Conservation (phyloP, 37 sponge, comb jelly and placozoan genomes). For the Petrosia ficiformis region DNA sequence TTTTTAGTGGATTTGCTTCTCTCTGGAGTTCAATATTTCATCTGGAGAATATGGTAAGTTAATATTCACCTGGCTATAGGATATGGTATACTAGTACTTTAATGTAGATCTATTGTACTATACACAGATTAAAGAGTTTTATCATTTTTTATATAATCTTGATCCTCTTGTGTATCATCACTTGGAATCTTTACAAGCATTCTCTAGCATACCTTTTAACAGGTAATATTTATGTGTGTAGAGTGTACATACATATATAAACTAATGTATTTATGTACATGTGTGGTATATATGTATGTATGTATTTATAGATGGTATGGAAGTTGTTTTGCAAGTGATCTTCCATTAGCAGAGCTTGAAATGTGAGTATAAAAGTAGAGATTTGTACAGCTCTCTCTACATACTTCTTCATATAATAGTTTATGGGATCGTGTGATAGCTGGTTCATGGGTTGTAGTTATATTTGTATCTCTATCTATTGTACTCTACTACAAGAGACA, state of each 20-base stretch:
- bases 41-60: not conserved
- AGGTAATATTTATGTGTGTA: no score
- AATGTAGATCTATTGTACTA: not conserved
- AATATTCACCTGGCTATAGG: not conserved
- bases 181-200: not conserved
- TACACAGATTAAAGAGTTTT: no score
- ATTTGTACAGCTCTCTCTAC: not conserved
- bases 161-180: not conserved
- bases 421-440: conserved; percentile 62
- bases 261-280: no score
- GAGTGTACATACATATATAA: no score
- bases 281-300: not conserved
- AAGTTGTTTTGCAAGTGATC: conserved; percentile 31
- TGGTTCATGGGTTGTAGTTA: conserved; percentile 40
- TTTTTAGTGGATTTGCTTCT: conserved; percentile 42
- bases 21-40: not conserved
- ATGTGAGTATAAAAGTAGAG: conserved; percentile 5
- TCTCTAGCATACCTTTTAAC: not conserved
- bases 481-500: conserved; percentile 24
- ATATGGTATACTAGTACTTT: not conserved
- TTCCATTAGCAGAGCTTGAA: conserved; percentile 39
- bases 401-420: conserved; percentile 8
- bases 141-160: no score
- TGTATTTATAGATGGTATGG: conserved; percentile 42
- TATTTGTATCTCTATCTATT: conserved; percentile 41